Percentiles rank a stretch among this genome's conserved stretches.
Evolutionary conservation across 2,888 invertebrate genomes (phyloP).

Genomic region (Thecocarcelia acutangulata): DNA sequence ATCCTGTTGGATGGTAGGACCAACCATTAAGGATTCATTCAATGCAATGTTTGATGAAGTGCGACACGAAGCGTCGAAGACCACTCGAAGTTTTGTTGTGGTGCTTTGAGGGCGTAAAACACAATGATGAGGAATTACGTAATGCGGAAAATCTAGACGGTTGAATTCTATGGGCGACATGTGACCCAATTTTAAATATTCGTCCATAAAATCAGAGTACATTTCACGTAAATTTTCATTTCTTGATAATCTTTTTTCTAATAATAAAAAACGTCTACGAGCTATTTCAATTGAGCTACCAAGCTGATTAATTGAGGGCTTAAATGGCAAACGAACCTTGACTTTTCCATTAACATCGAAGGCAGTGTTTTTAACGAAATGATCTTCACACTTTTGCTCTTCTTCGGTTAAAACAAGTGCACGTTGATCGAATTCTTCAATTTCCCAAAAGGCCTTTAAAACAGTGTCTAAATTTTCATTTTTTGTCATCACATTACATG

Average conservation of each 20-base stretch:
- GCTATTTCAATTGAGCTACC: conserved; percentile 45
- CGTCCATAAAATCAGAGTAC: background rate
- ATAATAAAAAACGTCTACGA: conserved; percentile 9
- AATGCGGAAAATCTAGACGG: conserved; percentile 30
- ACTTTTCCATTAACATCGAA: conserved; percentile 21
- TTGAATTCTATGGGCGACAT: conserved; percentile 7
- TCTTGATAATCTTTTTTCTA: conserved; percentile 42
- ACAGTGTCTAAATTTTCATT: conserved; percentile 1
- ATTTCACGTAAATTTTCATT: conserved; percentile 9
- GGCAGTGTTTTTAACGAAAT: conserved; percentile 34
- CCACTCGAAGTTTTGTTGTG: conserved; percentile 20
- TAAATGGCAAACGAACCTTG: conserved; percentile 30
- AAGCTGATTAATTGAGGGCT: background rate
- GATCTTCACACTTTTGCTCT: conserved; percentile 20
- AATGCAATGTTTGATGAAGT: conserved; percentile 35
- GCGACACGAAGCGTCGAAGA: conserved; percentile 14
- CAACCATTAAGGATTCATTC: conserved; percentile 64
- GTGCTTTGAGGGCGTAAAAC: conserved; percentile 25
- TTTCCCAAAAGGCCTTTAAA: conserved; percentile 37
- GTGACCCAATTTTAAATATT: background rate
- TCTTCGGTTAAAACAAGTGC: conserved; percentile 19
- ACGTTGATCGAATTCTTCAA: conserved; percentile 21
- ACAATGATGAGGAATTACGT: conserved; percentile 46
- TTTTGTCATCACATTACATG: conserved; percentile 27
- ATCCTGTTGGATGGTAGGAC: conserved; percentile 63